Percentiles rank a stretch among this genome's conserved stretches.
phyloP scores from a whole-genome alignment of 2,113 vertebrate species.

The Chaetops frenatus region DNA sequence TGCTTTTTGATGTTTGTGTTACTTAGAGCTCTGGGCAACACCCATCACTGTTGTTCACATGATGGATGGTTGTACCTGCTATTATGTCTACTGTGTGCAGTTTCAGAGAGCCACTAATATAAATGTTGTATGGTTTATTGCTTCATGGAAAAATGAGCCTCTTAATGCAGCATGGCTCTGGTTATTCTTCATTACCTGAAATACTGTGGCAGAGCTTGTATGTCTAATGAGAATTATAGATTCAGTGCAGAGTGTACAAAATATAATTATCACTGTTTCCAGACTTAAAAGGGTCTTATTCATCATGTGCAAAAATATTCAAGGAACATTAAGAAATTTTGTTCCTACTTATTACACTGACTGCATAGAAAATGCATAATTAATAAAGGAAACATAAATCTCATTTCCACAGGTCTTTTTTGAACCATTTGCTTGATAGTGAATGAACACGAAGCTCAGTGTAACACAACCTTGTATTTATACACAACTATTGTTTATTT shows the following conservation, averaged over 20 bases:
- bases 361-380: background rate
- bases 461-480: background rate
- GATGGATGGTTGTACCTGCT: slow-evolving; percentile 38
- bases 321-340: background rate
- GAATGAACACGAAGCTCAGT: background rate
- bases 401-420: background rate
- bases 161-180: background rate
- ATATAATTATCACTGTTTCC: slow-evolving; percentile 43
- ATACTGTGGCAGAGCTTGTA: background rate
- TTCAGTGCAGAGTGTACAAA: slow-evolving; percentile 1
- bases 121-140: slow-evolving; percentile 60
- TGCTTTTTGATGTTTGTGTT: slow-evolving; percentile 45
- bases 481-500: background rate
- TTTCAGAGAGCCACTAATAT: slow-evolving; percentile 48
- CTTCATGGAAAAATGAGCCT: slow-evolving; percentile 56
- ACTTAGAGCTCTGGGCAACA: slow-evolving; percentile 6
- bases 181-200: slow-evolving; percentile 43
- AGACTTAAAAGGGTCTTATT: slow-evolving; percentile 36
- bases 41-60: background rate
- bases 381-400: background rate
- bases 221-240: slow-evolving; percentile 37
- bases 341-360: background rate
- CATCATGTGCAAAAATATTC: slow-evolving; percentile 17
- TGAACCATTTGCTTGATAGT: background rate
- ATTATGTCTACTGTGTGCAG: slow-evolving; percentile 3